These are phyloP conservation scores for Lordiphosa fenestrarum DNA, from an alignment of 2,888 invertebrate species.

Conservation along the genomic window DNA sequence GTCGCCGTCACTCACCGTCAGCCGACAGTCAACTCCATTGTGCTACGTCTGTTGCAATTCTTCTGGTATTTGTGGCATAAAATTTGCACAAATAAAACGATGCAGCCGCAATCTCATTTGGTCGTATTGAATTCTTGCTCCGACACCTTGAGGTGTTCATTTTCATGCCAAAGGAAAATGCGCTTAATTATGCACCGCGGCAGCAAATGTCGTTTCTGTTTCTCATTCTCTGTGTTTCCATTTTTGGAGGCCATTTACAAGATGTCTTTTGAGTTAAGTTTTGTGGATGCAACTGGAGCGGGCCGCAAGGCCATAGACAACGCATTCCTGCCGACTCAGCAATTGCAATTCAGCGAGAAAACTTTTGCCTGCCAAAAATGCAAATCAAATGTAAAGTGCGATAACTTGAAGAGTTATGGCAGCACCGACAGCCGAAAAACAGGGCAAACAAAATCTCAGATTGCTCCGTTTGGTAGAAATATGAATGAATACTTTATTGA, in stretches of 20 bases:
- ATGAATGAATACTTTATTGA: slow-evolving; percentile 70
- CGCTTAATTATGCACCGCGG: slow-evolving; percentile 66
- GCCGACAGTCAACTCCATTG: slow-evolving; percentile 34
- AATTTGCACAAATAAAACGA: slow-evolving; percentile 52
- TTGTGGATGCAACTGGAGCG: slow-evolving; percentile 52
- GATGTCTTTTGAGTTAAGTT: slow-evolving; percentile 42
- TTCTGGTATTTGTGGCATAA: slow-evolving; percentile 74
- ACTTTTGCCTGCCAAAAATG: slow-evolving; percentile 18
- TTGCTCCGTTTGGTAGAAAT: slow-evolving; percentile 34
- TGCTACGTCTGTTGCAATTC: slow-evolving; percentile 60
- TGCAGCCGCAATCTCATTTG: slow-evolving; percentile 53
- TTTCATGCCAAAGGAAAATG: slow-evolving; percentile 71
- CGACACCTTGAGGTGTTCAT: slow-evolving; percentile 72
- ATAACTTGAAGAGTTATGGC: slow-evolving; percentile 33
- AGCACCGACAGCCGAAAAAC: slow-evolving; percentile 22
- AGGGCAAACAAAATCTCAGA: slow-evolving; percentile 5
- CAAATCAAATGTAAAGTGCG: not conserved
- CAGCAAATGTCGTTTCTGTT: slow-evolving; percentile 30
- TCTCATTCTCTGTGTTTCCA: slow-evolving; percentile 26
- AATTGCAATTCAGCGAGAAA: slow-evolving; percentile 8
- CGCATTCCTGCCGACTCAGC: too few relatives aligned
- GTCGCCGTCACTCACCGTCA: slow-evolving; percentile 58
- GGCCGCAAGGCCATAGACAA: slow-evolving; percentile 39
- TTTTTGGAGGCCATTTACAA: slow-evolving; percentile 53
- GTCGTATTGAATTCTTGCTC: slow-evolving; percentile 63